A percentile compares a stretch with the other conserved stretches of the same genome.
phyloP scores from a whole-genome alignment of 2,888 invertebrate species.

The Malthinus flaveolus region DNA sequence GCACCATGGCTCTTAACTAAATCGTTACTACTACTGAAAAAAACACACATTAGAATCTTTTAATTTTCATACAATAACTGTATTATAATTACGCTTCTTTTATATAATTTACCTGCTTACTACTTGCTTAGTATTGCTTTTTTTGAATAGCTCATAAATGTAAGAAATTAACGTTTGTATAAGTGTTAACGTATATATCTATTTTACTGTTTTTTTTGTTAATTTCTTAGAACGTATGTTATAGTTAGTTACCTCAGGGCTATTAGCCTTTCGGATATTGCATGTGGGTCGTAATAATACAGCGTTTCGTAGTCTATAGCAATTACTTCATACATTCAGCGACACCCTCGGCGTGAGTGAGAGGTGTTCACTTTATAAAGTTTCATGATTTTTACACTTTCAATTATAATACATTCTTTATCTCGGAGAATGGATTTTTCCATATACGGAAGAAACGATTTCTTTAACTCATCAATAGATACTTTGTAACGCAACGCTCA shows the following conservation, averaged over 20 bases:
- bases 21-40: slow-evolving; percentile 3
- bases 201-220: neutral
- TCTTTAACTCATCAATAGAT: no score
- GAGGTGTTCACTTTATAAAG: slow-evolving; percentile 9
- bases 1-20: neutral
- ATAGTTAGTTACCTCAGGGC: slow-evolving; percentile 14
- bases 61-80: slow-evolving; percentile 1
- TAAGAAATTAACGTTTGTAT: neutral
- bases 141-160: no score
- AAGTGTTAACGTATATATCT: neutral
- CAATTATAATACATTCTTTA: slow-evolving; percentile 9
- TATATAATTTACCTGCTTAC: neutral
- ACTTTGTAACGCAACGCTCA: no score
- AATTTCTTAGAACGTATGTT: slow-evolving; percentile 7
- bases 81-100: neutral
- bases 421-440: slow-evolving; percentile 11
- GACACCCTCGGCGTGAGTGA: slow-evolving; percentile 30
- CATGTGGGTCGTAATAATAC: slow-evolving; percentile 28
- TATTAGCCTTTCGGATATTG: slow-evolving; percentile 28
- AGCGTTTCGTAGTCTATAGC: slow-evolving; percentile 22
- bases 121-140: no score
- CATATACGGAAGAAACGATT: slow-evolving; percentile 9
- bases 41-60: neutral
- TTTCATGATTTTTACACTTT: slow-evolving; percentile 15
- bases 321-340: slow-evolving; percentile 24